Conservation (phyloP, 2,113 vertebrate genomes). For the Pedetes capensis region DNA sequence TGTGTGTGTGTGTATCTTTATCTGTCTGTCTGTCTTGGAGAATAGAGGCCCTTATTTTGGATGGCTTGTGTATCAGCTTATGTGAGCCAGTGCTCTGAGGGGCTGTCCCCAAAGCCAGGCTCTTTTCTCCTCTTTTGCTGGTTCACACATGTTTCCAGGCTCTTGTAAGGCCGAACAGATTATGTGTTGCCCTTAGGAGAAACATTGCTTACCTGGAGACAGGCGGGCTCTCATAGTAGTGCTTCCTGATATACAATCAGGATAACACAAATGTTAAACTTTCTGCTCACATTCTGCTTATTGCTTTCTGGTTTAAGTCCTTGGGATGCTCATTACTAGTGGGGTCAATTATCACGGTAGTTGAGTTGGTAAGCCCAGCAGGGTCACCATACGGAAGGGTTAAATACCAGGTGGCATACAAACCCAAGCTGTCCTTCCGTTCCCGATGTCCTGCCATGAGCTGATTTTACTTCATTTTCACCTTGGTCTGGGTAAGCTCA, state of each 20-base stretch:
- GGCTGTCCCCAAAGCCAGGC: not conserved
- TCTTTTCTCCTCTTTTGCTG: not conserved
- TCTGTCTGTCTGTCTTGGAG: constrained; percentile 21
- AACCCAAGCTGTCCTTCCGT: not conserved
- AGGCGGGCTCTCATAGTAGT: not conserved
- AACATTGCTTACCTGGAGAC: not conserved
- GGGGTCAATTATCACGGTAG: not conserved
- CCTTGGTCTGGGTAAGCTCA: not conserved
- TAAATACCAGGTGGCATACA: not conserved
- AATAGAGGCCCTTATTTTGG: not conserved
- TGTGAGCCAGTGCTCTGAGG: not conserved
- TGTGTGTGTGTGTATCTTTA: not conserved
- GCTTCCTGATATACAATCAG: not conserved
- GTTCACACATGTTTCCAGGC: not conserved
- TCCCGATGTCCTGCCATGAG: not conserved
- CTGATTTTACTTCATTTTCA: not conserved
- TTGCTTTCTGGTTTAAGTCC: not conserved
- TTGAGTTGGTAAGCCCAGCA: not conserved
- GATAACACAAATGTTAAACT: not conserved
- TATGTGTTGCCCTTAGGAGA: not conserved
- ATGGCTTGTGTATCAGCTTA: not conserved
- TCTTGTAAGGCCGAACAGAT: not conserved
- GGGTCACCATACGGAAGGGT: not conserved
- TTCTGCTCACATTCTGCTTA: not conserved
- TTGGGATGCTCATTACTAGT: not conserved